phyloP scores from a whole-genome alignment of 2,888 invertebrate genomes.

The Dione juno region DNA sequence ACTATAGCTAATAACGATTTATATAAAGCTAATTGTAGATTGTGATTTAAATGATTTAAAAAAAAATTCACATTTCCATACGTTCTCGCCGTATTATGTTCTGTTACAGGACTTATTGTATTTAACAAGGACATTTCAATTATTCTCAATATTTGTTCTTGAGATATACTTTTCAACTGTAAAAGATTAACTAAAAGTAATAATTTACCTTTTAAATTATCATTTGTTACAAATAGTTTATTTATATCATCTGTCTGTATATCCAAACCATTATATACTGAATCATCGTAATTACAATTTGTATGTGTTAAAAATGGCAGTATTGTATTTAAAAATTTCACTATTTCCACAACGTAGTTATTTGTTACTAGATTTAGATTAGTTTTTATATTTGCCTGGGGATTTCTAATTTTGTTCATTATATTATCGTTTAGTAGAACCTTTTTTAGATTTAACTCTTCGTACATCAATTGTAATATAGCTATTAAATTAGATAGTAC shows the following conservation, averaged over 20 bases:
- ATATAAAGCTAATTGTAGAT: slow-evolving; percentile 9
- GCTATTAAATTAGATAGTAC: neutral
- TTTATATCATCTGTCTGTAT: neutral
- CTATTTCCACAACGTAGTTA: neutral
- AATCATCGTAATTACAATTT: neutral
- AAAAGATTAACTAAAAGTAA: neutral
- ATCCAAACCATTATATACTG: neutral
- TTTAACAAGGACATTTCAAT: neutral
- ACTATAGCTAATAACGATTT: slow-evolving; percentile 6
- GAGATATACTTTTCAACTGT: neutral
- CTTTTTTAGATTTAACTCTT: neutral
- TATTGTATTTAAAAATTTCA: neutral
- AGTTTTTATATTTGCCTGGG: neutral
- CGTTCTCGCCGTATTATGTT: neutral
- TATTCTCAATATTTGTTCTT: neutral
- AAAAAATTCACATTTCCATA: neutral
- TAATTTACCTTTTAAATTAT: neutral
- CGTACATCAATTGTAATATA: neutral
- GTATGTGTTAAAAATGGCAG: neutral
- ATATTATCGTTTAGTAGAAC: neutral
- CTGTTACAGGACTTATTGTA: neutral
- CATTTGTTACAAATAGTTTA: neutral
- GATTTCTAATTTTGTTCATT: neutral
- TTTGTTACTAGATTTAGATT: neutral
- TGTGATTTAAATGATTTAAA: neutral